These are phyloP conservation scores for Mythimna loreyi DNA, from an alignment of 2,888 invertebrate species.

Conservation along the genomic window DNA sequence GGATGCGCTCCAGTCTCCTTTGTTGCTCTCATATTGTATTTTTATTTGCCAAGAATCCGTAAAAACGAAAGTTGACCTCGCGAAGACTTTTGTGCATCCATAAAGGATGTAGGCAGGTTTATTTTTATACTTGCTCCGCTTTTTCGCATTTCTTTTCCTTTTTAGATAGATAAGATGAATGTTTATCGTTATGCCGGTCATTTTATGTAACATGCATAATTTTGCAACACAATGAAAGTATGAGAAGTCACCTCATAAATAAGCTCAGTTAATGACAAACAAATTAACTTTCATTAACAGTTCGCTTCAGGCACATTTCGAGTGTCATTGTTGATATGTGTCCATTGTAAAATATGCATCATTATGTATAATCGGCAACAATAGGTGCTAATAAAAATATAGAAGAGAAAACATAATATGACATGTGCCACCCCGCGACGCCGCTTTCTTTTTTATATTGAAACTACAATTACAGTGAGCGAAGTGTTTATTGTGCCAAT, in stretches of 20 bases:
- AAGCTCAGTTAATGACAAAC: slow-evolving; percentile 16
- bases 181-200: slow-evolving; percentile 14
- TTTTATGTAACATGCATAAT: slow-evolving; percentile 47
- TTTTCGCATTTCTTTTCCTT: slow-evolving; percentile 58
- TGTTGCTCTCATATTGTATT: slow-evolving; percentile 76
- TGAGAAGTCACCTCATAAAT: slow-evolving; percentile 31
- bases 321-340: slow-evolving; percentile 10
- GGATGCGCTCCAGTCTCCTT: slow-evolving; percentile 74
- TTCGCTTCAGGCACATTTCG: slow-evolving; percentile 7
- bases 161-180: slow-evolving; percentile 52
- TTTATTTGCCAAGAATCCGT: slow-evolving; percentile 78
- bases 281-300: background rate
- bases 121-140: slow-evolving; percentile 63
- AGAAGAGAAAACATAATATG: slow-evolving; percentile 27
- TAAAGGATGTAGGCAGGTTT: slow-evolving; percentile 61
- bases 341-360: slow-evolving; percentile 20
- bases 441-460: slow-evolving; percentile 66
- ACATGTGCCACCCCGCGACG: slow-evolving; percentile 44
- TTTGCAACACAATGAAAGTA: slow-evolving; percentile 28
- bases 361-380: slow-evolving; percentile 33
- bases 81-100: slow-evolving; percentile 68
- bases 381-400: slow-evolving; percentile 43
- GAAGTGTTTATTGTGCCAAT: slow-evolving; percentile 44
- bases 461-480: slow-evolving; percentile 63
- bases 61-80: slow-evolving; percentile 84